Evolutionary conservation across 2,888 invertebrate genomes (phyloP).

Genomic region (Habroteleia sp.): DNA sequence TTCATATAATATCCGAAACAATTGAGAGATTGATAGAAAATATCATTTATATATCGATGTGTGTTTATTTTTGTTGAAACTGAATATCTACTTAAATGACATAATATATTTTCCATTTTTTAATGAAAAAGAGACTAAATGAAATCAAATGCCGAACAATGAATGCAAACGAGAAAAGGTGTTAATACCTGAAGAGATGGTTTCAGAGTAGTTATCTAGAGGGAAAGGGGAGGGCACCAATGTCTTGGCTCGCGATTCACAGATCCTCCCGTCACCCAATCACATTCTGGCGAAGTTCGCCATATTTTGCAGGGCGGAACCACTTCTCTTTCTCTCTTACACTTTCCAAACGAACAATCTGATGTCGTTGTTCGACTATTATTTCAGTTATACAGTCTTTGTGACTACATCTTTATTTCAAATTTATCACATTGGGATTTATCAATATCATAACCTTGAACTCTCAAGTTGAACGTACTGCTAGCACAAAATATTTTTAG

Average conservation of each 20-base stretch:
- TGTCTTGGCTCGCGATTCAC: constrained; percentile 79
- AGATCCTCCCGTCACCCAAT: constrained; percentile 81
- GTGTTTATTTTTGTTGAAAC: constrained; percentile 10
- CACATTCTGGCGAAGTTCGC: constrained; percentile 79
- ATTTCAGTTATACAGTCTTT: constrained; percentile 73
- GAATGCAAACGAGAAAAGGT: constrained; percentile 12
- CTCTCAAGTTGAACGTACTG: constrained; percentile 17
- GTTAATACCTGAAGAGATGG: constrained; percentile 51
- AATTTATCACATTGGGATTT: constrained; percentile 20
- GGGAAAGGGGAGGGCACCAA: constrained; percentile 77
- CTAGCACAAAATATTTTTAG: too few species aligned
- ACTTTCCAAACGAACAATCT: constrained; percentile 67
- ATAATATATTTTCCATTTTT: constrained; percentile 32
- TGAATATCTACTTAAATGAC: constrained; percentile 24
- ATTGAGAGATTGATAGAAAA: constrained; percentile 16
- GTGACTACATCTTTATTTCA: constrained; percentile 18
- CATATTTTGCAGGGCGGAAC: constrained; percentile 81
- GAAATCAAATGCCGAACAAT: constrained; percentile 22
- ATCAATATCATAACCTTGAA: constrained; percentile 31
- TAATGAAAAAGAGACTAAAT: constrained; percentile 32
- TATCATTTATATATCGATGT: constrained; percentile 10
- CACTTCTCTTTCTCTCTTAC: constrained; percentile 69
- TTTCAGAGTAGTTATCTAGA: constrained; percentile 70
- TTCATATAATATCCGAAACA: constrained; percentile 10
- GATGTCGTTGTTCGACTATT: constrained; percentile 74